These are phyloP conservation scores for Oriolus oriolus DNA, from an alignment of 2,113 vertebrate genomes.

Conservation along the genomic window DNA sequence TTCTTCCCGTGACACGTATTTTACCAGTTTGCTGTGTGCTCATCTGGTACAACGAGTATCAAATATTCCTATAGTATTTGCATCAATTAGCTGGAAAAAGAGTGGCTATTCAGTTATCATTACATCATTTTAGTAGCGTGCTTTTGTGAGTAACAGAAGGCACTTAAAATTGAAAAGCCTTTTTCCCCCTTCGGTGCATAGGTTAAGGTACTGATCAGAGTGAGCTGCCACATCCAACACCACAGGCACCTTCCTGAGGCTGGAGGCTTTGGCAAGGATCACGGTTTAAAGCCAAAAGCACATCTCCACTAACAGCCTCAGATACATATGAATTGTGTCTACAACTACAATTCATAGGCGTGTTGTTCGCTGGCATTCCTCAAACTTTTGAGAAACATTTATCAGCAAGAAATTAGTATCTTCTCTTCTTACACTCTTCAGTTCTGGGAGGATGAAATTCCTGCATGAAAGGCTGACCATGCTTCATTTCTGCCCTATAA, in stretches of 20 bases:
- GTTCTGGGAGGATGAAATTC: background rate
- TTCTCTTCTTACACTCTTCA: background rate
- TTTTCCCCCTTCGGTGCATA: accelerated
- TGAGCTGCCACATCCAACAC: background rate
- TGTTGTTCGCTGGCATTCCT: background rate
- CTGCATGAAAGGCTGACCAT: background rate
- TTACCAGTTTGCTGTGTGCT: background rate
- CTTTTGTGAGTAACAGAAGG: background rate
- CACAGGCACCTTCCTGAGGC: background rate
- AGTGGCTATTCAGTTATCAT: background rate
- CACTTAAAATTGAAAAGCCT: background rate
- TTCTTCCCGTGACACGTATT: background rate
- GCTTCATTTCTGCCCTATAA: constrained; percentile 25
- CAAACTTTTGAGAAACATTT: background rate
- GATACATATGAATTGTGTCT: background rate
- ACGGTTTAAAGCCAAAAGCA: background rate
- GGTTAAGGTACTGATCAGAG: background rate
- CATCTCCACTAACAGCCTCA: background rate
- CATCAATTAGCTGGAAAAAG: background rate
- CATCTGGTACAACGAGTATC: background rate
- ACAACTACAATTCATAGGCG: background rate
- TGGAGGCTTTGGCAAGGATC: background rate
- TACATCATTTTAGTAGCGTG: background rate
- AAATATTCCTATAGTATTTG: background rate
- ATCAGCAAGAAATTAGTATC: background rate